Conservation (phyloP, 2,888 invertebrate genomes). For the Lithophane socia region DNA sequence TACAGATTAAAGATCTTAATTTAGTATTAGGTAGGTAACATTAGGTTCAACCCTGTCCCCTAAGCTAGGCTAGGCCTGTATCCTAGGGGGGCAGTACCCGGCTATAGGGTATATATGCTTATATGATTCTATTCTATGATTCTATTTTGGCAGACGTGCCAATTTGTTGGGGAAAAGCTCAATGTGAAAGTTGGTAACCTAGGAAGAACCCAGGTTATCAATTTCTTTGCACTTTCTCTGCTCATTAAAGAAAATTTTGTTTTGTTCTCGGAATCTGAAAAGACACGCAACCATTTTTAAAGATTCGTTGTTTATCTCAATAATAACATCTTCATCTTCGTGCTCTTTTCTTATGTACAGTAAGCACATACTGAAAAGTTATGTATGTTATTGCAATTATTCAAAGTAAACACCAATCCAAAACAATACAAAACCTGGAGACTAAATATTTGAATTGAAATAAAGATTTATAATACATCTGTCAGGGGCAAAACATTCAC, state of each 20-base stretch:
- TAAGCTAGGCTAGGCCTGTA: too few relatives aligned
- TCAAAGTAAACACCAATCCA: slow-evolving; percentile 22
- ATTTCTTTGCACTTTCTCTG: too few relatives aligned
- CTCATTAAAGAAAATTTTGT: not conserved
- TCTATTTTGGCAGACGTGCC: too few relatives aligned
- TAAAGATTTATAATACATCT: slow-evolving; percentile 61
- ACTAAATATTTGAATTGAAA: slow-evolving; percentile 48
- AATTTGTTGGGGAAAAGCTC: not conserved
- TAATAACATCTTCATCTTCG: too few relatives aligned
- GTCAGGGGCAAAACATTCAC: slow-evolving; percentile 66
- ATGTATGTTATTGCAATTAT: not conserved
- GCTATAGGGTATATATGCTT: too few relatives aligned
- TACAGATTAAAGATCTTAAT: too few relatives aligned
- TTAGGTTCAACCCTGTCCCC: too few relatives aligned
- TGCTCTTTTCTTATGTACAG: too few relatives aligned
- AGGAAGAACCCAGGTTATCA: not conserved
- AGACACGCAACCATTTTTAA: not conserved
- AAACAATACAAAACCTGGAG: slow-evolving; percentile 49
- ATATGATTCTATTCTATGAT: too few relatives aligned
- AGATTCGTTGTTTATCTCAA: not conserved
- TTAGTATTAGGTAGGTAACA: too few relatives aligned
- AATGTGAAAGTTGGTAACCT: not conserved
- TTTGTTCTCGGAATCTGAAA: not conserved
- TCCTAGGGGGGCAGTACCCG: too few relatives aligned
- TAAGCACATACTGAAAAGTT: too few relatives aligned